Evolutionary conservation across 2,113 vertebrate genomes (phyloP).

Genomic region (Phodopus roborovskii): DNA sequence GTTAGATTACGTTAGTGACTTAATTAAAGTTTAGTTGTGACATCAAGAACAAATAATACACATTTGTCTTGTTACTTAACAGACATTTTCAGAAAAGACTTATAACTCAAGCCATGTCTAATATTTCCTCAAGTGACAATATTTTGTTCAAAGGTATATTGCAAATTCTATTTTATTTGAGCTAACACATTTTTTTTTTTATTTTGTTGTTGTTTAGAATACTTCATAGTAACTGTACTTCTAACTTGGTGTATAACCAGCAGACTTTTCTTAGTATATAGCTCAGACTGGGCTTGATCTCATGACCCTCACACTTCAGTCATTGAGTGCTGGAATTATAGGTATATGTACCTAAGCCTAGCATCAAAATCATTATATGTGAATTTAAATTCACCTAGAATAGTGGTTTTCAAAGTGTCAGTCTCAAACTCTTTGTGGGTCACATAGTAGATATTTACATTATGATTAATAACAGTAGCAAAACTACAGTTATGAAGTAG

Average conservation of each 20-base stretch:
- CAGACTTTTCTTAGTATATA: neutral
- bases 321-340: neutral
- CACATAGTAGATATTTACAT: neutral
- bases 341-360: neutral
- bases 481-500: neutral
- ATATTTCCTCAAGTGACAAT: neutral
- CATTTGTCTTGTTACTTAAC: slow-evolving; percentile 6
- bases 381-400: neutral
- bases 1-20: slow-evolving; percentile 30
- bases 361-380: neutral
- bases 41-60: neutral
- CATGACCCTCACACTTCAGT: neutral
- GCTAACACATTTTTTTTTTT: neutral
- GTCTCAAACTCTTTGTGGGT: neutral
- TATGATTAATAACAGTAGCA: neutral
- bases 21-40: slow-evolving; percentile 19
- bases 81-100: neutral
- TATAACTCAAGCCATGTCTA: neutral
- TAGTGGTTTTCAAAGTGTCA: neutral
- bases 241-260: neutral
- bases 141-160: neutral
- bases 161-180: neutral
- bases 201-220: neutral
- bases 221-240: neutral
- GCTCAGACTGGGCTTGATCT: neutral